Evolutionary conservation across 2,888 invertebrate species (phyloP).

Genomic region (Branchinecta sandiegonensis): DNA sequence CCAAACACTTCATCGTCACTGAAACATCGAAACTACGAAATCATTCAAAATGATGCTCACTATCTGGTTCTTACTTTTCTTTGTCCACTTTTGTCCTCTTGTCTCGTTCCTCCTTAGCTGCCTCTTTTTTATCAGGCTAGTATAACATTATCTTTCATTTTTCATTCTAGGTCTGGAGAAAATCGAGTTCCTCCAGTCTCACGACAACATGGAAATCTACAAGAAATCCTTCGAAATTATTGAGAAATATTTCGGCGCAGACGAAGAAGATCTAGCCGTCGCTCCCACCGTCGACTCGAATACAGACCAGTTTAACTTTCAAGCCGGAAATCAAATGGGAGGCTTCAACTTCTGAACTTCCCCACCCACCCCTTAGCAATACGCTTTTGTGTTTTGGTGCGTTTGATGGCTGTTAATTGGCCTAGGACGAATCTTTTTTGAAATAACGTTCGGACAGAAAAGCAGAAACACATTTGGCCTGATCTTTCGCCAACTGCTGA

Average conservation of each 20-base stretch:
- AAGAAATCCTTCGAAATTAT: constrained; percentile 94
- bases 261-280: constrained; percentile 42
- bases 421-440: no score
- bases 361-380: no score
- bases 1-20: no score
- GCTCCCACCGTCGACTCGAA: background rate
- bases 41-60: background rate
- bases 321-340: background rate
- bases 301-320: background rate
- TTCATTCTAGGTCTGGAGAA: constrained; percentile 70
- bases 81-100: background rate
- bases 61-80: background rate
- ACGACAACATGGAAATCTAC: constrained; percentile 92
- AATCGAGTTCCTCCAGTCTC: constrained; percentile 92
- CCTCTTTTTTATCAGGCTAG: background rate
- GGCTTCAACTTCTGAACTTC: constrained; percentile 9
- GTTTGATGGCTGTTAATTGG: no score
- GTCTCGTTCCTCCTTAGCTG: background rate
- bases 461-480: no score
- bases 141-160: constrained; percentile 17
- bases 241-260: constrained; percentile 82
- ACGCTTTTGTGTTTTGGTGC: no score
- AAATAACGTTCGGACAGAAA: no score
- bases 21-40: no score
- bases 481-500: no score